A percentile compares a stretch with the other conserved stretches of the same genome.
Evolutionary conservation across 1,140 invertebrate species (phyloP).

Genomic region (Lasioglossum baleicum): DNA sequence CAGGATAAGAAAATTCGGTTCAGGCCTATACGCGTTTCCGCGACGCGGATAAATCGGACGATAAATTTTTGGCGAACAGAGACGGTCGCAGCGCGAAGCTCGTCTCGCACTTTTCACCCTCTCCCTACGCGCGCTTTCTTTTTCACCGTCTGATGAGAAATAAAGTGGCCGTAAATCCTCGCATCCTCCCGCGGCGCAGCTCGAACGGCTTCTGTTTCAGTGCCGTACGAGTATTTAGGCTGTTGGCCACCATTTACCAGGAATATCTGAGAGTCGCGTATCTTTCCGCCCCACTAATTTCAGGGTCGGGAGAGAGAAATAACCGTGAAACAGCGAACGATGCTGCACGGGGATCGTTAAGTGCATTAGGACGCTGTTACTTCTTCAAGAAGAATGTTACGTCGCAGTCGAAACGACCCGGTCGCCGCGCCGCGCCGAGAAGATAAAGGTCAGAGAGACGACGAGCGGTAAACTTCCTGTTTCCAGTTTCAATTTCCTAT

Average conservation of each 20-base stretch:
- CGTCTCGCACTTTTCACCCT: background rate
- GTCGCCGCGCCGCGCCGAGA: no score
- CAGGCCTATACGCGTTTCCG: no score
- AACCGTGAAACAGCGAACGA: constrained; percentile 64
- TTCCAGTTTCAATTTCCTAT: background rate
- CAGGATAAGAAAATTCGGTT: no score
- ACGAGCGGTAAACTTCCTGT: background rate
- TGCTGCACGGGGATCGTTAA: constrained; percentile 62
- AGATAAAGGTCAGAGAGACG: constrained; percentile 23
- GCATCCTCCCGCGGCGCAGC: constrained; percentile 14
- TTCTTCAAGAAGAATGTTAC: constrained; percentile 26
- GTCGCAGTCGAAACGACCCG: constrained; percentile 7
- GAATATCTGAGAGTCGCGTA: constrained; percentile 65
- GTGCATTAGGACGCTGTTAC: constrained; percentile 63
- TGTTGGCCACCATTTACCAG: constrained; percentile 59
- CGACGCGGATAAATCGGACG: constrained; percentile 19
- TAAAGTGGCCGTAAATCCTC: constrained; percentile 70
- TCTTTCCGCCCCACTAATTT: constrained; percentile 68
- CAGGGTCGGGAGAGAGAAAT: constrained; percentile 61
- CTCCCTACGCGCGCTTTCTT: constrained; percentile 26
- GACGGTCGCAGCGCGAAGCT: background rate
- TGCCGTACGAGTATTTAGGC: constrained; percentile 64
- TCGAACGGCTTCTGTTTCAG: constrained; percentile 26
- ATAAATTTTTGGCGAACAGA: constrained; percentile 2
- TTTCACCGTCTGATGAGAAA: constrained; percentile 66